Evolutionary conservation across 2,113 vertebrate species (phyloP).

Genomic region (Gobiocypris rarus): DNA sequence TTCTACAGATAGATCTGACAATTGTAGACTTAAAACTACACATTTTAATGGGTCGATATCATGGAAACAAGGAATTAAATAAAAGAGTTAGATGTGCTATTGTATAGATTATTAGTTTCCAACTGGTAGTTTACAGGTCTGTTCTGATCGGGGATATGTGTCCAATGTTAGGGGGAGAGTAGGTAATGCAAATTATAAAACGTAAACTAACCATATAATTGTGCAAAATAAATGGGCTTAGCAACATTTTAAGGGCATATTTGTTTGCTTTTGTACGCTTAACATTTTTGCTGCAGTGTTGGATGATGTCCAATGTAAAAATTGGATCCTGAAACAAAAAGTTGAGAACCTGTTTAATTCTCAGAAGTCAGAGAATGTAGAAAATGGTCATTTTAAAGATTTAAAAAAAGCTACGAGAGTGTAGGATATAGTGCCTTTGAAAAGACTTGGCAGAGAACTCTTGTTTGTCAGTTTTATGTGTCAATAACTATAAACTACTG

Average conservation of each 20-base stretch:
- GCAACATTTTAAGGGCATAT: not conserved
- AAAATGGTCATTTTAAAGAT: not conserved
- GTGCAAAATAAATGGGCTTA: not conserved
- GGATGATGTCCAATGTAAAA: not conserved
- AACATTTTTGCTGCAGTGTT: not conserved
- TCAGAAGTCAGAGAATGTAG: not conserved
- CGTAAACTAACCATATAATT: not conserved
- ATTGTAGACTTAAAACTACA: not conserved
- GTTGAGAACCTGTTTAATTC: not conserved
- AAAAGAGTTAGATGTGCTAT: not conserved
- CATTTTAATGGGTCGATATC: not conserved
- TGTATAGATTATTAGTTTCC: not conserved
- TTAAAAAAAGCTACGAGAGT: not conserved
- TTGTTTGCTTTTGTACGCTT: not conserved
- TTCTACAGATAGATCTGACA: not conserved
- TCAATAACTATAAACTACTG: not conserved
- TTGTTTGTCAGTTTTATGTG: not conserved
- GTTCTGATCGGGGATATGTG: not conserved
- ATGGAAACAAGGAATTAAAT: too few relatives aligned
- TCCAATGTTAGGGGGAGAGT: not conserved
- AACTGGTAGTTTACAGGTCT: not conserved
- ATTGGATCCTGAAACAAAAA: not conserved
- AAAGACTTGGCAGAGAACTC: not conserved
- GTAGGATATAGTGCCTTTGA: not conserved
- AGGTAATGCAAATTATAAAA: not conserved